Base-by-base conservation (phyloP, 2,888 invertebrate genomes). In the Brachynemurus nebulosus region DNA sequence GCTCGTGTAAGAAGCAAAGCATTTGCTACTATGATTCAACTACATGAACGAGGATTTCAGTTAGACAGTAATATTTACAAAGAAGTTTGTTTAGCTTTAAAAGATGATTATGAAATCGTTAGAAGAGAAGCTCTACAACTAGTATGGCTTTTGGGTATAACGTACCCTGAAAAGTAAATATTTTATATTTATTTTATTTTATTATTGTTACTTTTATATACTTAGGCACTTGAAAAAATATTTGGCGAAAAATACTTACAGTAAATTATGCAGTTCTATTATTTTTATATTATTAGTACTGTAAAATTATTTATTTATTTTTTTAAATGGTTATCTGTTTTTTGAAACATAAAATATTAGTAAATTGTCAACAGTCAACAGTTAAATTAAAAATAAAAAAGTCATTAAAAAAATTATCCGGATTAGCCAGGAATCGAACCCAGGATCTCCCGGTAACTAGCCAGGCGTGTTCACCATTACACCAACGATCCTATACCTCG, bases 41-140 rank as follows among this genome's bases (percentile, higher is more conserved):
- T 93, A 8, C 85, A 92, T 55, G 79, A 84, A 51, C 72, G 92
- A 48, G 88, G 89, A 1, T 78, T 88, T 48, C 74, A 76, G 43
- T 64, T 95, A n/a, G 80, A 82, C 43, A 78, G 79, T 1, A 69
- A 67, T 42, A 76, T 85, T 19, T 84, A 83, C 53, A 65, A 70
- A 16, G 74, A 76, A 57, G 78, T 79, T 14, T 84, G 83, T 57
- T 69, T 74, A 17, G 86, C 88, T 2, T 70, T 95, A 38, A 76
- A 79, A 18, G 96, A 96, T 64, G 93, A 95, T 62, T 92, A 91
- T 63, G 93, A 95, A 65, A 86, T 88, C 57, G 95, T 95, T 0
- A 70, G 95, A 42, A 76, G 85, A 56, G 85, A 84, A 36, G 92
- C 90, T 0, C 66, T 95, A 5, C 82, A 84, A 57, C 67, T 96